These are phyloP conservation scores for Tribolium madens DNA, from an alignment of 1,140 invertebrate genomes.

Conservation along the genomic window DNA sequence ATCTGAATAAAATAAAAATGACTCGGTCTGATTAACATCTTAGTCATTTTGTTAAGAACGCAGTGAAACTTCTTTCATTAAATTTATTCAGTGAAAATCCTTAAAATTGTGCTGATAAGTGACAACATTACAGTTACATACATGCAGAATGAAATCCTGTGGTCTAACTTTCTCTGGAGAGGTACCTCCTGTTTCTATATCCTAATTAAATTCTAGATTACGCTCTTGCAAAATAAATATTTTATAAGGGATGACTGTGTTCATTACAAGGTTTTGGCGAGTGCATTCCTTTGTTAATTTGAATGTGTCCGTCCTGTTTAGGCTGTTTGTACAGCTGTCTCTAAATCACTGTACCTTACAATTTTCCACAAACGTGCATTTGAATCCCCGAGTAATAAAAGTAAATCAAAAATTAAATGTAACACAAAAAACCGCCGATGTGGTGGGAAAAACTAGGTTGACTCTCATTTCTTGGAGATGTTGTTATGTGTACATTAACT, in stretches of 20 bases:
- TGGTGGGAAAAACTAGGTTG: not conserved
- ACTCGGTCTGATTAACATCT: conserved; percentile 4
- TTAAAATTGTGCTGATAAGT: not conserved
- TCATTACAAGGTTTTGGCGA: conserved; percentile 11
- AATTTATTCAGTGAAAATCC: not conserved
- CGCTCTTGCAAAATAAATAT: conserved; percentile 24
- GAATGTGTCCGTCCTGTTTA: not conserved
- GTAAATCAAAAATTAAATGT: too few species aligned
- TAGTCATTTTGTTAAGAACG: not conserved
- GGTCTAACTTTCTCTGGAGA: not conserved
- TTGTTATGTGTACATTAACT: not conserved
- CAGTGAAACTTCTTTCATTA: not conserved
- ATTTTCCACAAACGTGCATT: too few species aligned
- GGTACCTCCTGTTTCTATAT: not conserved
- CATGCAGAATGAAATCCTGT: not conserved
- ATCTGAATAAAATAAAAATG: conserved; percentile 29
- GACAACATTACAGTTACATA: not conserved
- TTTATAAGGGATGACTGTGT: not conserved
- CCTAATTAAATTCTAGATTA: conserved; percentile 39
- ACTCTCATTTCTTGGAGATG: not conserved
- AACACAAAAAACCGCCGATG: too few species aligned
- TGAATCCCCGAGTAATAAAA: too few species aligned
- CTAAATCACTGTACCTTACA: too few species aligned
- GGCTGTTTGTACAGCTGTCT: not conserved
- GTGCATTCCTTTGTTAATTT: conserved; percentile 23